Percentiles rank a stretch among this genome's conserved stretches.
Conservation (phyloP, 2,888 invertebrate species). For the Blera fallax region DNA sequence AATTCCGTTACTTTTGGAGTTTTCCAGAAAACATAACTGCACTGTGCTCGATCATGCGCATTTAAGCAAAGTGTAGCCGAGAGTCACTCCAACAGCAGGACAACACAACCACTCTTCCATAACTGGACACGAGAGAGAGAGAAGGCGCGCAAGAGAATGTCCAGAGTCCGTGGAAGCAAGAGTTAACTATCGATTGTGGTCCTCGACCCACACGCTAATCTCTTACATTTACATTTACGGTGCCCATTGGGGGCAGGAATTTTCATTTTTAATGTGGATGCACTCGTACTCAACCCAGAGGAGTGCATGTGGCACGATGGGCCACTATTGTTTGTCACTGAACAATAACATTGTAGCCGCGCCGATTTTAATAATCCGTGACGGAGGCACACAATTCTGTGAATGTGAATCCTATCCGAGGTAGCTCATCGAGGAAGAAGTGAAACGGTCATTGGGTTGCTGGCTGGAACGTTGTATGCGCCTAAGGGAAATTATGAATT, state of each 20-base stretch:
- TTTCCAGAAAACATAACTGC: constrained; percentile 50
- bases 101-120: constrained; percentile 52
- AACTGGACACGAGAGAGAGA: constrained; percentile 54
- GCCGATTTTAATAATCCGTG: constrained; percentile 72
- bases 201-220: constrained; percentile 71
- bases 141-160: constrained; percentile 2
- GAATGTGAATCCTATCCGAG: constrained; percentile 39
- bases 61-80: constrained; percentile 52
- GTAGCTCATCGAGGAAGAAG: constrained; percentile 41
- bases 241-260: constrained; percentile 46
- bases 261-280: constrained; percentile 17
- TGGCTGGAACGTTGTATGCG: constrained; percentile 31
- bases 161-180: constrained; percentile 28
- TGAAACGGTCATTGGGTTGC: constrained; percentile 57
- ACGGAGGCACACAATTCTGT: constrained; percentile 53
- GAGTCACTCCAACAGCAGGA: constrained; percentile 51
- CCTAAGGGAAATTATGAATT: constrained; percentile 67
- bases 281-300: constrained; percentile 24
- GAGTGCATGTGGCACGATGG: constrained; percentile 55
- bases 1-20: constrained; percentile 58
- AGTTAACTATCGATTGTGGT: constrained; percentile 62
- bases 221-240: constrained; percentile 62
- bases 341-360: constrained; percentile 66
- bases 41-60: constrained; percentile 35
- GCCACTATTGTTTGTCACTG: constrained; percentile 68